Percentiles rank a stretch among this genome's conserved stretches.
Conservation (phyloP, 1,140 invertebrate species). For the Choristoneura fumiferana region DNA sequence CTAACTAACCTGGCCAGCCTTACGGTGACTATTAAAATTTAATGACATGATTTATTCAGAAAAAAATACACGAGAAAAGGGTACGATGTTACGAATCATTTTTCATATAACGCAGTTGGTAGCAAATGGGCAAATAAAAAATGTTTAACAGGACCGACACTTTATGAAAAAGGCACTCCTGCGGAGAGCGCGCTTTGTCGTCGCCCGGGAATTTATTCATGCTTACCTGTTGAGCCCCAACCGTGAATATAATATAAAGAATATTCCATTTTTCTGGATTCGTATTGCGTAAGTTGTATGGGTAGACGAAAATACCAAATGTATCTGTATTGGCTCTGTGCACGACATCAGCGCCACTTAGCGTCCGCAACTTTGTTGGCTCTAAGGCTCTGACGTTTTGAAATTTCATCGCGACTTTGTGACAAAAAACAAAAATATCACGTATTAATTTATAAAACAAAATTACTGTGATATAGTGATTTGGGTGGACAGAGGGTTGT, state of each 20-base stretch:
- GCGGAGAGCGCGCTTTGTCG: constrained; percentile 69
- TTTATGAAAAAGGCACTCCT: constrained; percentile 73
- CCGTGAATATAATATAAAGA: constrained; percentile 75
- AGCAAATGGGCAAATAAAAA: constrained; percentile 78
- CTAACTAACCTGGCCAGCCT: constrained; percentile 68
- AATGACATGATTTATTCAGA: constrained; percentile 77
- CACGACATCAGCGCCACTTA: too few species aligned
- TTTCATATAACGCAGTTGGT: constrained; percentile 78
- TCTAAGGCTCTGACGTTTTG: too few species aligned
- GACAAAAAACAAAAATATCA: too few species aligned
- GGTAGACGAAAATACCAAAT: constrained; percentile 39
- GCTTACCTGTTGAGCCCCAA: constrained; percentile 72
- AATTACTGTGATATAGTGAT: too few species aligned
- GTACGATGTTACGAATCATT: constrained; percentile 76
- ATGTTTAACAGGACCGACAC: constrained; percentile 73
- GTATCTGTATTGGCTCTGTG: too few species aligned
- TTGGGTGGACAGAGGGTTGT: too few species aligned
- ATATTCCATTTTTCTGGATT: constrained; percentile 76
- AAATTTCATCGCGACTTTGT: too few species aligned
- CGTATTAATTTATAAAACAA: too few species aligned
- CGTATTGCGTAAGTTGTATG: constrained; percentile 59
- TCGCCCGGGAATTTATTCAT: constrained; percentile 72
- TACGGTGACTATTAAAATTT: constrained; percentile 77
- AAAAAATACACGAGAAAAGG: constrained; percentile 72
- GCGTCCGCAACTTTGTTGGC: too few species aligned